Evolutionary conservation across 2,797 vertebrate species (phyloP).

Genomic region (Phrynocephalus guinanensis): DNA sequence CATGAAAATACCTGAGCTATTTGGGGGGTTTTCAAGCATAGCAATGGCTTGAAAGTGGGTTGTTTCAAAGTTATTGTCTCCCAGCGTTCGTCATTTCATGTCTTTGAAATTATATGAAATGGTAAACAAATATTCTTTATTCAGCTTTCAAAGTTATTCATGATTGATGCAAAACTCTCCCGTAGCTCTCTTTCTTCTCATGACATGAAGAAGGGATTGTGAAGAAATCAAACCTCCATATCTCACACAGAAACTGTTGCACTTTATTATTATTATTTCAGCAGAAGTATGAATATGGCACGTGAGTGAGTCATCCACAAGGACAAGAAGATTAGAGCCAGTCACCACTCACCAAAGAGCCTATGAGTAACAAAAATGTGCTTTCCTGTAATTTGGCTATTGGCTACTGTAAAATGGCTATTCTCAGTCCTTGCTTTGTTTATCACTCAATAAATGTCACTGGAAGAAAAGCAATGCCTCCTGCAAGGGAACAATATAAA

Average conservation of each 20-base stretch:
- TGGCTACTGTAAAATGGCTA: neutral
- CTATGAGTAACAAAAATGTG: slow-evolving; percentile 7
- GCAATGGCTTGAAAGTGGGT: too few species aligned
- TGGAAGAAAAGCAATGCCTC: slow-evolving; percentile 10
- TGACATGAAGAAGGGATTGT: neutral
- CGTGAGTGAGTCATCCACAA: neutral
- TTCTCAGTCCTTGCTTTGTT: slow-evolving; percentile 22
- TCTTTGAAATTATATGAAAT: neutral
- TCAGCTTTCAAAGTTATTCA: neutral
- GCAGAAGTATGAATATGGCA: neutral
- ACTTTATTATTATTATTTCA: neutral
- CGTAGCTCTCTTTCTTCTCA: neutral
- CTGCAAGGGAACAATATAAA: slow-evolving; percentile 38
- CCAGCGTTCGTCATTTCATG: neutral
- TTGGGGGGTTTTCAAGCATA: neutral
- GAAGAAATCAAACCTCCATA: neutral
- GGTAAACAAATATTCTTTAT: neutral
- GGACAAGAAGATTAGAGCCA: neutral
- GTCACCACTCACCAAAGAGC: neutral
- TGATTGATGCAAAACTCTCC: neutral
- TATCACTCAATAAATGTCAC: slow-evolving; percentile 33
- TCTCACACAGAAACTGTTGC: neutral
- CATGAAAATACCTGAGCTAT: neutral
- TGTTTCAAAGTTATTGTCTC: neutral
- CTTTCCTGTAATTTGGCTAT: slow-evolving; percentile 31